Evolutionary conservation across 1,140 invertebrate species (phyloP), one percentile per base, ranked within the genome.

Genomic region (Cepaea nemoralis): DNA sequence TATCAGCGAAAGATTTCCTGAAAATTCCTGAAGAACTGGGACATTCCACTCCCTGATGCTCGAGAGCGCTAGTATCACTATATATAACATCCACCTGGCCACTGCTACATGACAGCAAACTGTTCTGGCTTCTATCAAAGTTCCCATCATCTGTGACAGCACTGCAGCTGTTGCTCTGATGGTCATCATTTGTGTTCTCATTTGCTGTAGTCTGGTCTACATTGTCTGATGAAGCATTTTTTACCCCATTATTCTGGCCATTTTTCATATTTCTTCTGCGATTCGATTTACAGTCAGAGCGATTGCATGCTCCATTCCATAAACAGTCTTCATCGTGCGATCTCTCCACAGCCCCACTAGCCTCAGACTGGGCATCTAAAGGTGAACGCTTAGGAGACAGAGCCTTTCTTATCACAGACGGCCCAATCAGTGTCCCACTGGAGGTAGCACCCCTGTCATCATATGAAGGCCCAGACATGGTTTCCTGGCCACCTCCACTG

Each of bases 241-340:
- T 71, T 3, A 40, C 50, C 22, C 27, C 33, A 39, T 73, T 35
- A 6, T 33, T 69, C 33, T 70, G 27, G 22, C 78, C 78, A 67
- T 80, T 80, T 80, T 80, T 80, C 66, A 71, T 80, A 59, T 80
- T 80, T 39, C 78, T 33, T 22, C 78, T 48, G 2, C 78, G 40
- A 35, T 80, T 80, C 0, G 78, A 35, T 73, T 48, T 80, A 39
- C 67, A 80, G 27, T 80, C 78, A 39, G 78, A 80, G 6, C 78
- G 39, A 73, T 80, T 80, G 78, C 78, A 80, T 19, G 78, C 78
- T 0, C 78, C 78, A 50, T 69, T 69, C 78, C 78, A 80, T 31
- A 80, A 73, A 39, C 78, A 80, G 2, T 71, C 77, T 19, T 78
- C 40, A 50, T 80, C 69, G 73, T 80, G 69, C 14, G 78, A 50